Conservation (phyloP, 2,888 invertebrate species). For the Napeogenes inachia region DNA sequence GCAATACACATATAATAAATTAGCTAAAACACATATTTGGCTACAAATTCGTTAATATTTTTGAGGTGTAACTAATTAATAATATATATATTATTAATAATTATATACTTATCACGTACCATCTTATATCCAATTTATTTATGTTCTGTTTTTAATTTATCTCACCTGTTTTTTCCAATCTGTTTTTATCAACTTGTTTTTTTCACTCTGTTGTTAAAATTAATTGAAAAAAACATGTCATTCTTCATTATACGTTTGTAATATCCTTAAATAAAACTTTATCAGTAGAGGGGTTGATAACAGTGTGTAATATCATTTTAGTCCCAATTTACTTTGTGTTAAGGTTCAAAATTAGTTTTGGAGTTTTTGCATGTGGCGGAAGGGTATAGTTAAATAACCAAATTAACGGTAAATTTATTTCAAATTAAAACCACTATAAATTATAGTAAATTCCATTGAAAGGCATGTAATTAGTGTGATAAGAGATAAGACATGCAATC, state of each 20-base stretch:
- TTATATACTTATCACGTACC: too few species aligned
- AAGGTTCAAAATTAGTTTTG: neutral
- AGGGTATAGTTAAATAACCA: slow-evolving; percentile 17
- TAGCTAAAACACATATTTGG: neutral
- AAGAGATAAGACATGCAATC: slow-evolving; percentile 13
- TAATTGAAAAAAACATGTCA: neutral
- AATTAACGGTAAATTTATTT: slow-evolving; percentile 25
- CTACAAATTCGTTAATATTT: neutral
- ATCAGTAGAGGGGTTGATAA: neutral
- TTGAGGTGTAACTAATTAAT: too few species aligned
- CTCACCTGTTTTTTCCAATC: neutral
- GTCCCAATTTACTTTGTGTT: neutral
- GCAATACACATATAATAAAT: too few species aligned
- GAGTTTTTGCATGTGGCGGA: too few species aligned
- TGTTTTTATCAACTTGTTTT: too few species aligned
- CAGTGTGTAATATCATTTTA: neutral
- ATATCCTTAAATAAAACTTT: neutral
- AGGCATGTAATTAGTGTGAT: slow-evolving; percentile 27
- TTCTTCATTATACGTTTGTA: neutral
- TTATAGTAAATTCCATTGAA: slow-evolving; percentile 27
- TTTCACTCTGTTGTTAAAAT: neutral
- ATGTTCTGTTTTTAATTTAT: too few species aligned
- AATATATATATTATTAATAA: too few species aligned
- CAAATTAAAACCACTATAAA: slow-evolving; percentile 31
- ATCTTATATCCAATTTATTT: too few species aligned